Evolutionary conservation across 2,797 vertebrate species (phyloP).

Genomic region (Acrocephalus scirpaceus): DNA sequence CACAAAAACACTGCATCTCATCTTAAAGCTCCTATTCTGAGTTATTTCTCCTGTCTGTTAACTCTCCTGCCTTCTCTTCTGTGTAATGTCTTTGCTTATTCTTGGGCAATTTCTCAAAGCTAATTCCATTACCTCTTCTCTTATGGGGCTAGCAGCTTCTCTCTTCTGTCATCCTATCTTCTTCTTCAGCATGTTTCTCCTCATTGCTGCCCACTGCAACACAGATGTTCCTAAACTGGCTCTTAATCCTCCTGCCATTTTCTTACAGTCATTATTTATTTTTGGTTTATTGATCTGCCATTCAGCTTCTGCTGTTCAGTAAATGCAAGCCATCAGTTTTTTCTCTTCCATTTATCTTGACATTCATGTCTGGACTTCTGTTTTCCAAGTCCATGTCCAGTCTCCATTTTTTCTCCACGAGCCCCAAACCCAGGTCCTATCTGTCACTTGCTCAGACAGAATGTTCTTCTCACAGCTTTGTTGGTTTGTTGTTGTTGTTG

Average conservation of each 20-base stretch:
- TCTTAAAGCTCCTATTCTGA: background rate
- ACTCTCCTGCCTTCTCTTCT: background rate
- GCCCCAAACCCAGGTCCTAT: background rate
- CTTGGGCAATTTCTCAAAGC: background rate
- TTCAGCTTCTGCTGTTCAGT: background rate
- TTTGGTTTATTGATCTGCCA: slow-evolving; percentile 22
- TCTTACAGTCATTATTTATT: background rate
- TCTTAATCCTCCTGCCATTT: slow-evolving; percentile 36
- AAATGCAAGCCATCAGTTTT: background rate
- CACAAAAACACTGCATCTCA: background rate
- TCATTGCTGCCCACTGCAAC: background rate
- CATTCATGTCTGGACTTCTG: background rate
- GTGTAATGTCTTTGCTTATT: slow-evolving; percentile 25
- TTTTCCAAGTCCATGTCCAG: background rate
- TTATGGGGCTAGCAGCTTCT: background rate
- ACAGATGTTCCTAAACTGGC: background rate
- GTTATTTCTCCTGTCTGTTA: background rate
- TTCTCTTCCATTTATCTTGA: slow-evolving; percentile 3
- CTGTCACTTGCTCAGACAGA: background rate
- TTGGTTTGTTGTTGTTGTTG: too few relatives aligned
- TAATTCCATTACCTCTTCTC: background rate
- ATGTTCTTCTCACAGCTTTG: background rate
- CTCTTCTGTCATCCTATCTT: background rate
- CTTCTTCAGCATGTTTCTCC: slow-evolving; percentile 1
- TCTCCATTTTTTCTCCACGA: background rate